These are phyloP conservation scores for Crax fasciolata DNA, from an alignment of 2,797 vertebrate species.

Conservation along the genomic window DNA sequence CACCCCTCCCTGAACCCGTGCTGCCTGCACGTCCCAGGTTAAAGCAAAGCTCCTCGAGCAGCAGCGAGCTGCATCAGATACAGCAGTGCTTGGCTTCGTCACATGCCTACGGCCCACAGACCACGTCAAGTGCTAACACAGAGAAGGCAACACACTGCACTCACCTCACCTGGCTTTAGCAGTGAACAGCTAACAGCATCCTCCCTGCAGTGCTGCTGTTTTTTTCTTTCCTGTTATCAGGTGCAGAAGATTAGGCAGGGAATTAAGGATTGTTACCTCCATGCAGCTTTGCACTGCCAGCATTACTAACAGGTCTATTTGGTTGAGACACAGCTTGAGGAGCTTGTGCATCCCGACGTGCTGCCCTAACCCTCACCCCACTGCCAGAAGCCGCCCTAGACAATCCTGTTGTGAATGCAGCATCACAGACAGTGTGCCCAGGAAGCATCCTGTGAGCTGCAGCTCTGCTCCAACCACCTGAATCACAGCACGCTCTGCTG, in stretches of 20 bases:
- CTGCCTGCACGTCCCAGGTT: not conserved
- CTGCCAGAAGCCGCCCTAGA: not conserved
- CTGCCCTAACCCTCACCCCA: not conserved
- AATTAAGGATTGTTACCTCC: not conserved
- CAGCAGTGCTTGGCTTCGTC: rapidly evolving
- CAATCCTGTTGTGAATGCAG: not conserved
- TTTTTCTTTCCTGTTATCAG: not conserved
- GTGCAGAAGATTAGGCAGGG: not conserved
- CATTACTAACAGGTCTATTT: not conserved
- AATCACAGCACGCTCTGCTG: not conserved
- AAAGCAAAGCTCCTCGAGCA: not conserved
- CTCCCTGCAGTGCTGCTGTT: not conserved
- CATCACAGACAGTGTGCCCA: rapidly evolving
- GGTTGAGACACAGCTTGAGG: not conserved
- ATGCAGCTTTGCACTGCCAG: not conserved
- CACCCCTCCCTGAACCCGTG: not conserved
- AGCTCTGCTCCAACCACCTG: not conserved
- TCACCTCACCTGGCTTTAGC: not conserved
- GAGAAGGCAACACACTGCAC: not conserved
- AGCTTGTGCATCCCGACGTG: rapidly evolving
- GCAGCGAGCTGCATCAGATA: not conserved
- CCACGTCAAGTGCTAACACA: rapidly evolving
- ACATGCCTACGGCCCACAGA: not conserved
- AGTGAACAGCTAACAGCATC: not conserved
- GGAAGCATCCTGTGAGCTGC: not conserved